Evolutionary conservation across 2,113 vertebrate species (phyloP), one percentile per base, ranked within the genome.

Genomic region (Erythrolamprus reginae): DNA sequence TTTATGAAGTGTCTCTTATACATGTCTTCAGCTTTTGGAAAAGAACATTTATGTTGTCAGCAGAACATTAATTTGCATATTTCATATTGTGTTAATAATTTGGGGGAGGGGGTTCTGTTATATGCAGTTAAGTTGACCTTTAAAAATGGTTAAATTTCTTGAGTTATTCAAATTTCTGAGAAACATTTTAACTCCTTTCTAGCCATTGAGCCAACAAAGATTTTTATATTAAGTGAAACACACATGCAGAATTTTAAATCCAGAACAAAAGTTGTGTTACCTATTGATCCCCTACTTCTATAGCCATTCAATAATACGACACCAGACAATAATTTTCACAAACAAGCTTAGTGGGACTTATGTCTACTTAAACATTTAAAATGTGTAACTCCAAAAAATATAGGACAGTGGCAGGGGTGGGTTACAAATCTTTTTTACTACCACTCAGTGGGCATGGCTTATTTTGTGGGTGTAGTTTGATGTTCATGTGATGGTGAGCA

Each of bases 71-170:
- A 90, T 91, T 91, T 91, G 47, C 77, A 88, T 82, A 51, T 85
- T 85, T 52, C 86, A 88, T 82, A 33, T 85, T 85, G n/a, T 89
- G 70, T 58, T 86, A 83, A 84, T 24, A 84, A n/a, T 88, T 61
- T 48, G 86, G 0, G 15, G 33, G n/a, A 47, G 4, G 8, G 15
- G 15, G 6, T 42, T 53, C 33, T 42, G 3, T 24, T 87, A 88
- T 70, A 17, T 61, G 38, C 88, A 82, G 92, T 48, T 87, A 92
- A n/a, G 38, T 77, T 92, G 45, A 38, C 50, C 50, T 82, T 89
- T 17, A 42, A 65, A 58, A 21, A 28, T 7, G 4, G 10, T 86
- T 85, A 84, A 8, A 82, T 88, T 84, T 45, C 8, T 55, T 87
- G 42, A 52, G 21, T 58, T 87, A 52, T 87, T 45, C 26, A 84